Conservation (phyloP, 2,888 invertebrate genomes). For the Sylvicola cinctus region DNA sequence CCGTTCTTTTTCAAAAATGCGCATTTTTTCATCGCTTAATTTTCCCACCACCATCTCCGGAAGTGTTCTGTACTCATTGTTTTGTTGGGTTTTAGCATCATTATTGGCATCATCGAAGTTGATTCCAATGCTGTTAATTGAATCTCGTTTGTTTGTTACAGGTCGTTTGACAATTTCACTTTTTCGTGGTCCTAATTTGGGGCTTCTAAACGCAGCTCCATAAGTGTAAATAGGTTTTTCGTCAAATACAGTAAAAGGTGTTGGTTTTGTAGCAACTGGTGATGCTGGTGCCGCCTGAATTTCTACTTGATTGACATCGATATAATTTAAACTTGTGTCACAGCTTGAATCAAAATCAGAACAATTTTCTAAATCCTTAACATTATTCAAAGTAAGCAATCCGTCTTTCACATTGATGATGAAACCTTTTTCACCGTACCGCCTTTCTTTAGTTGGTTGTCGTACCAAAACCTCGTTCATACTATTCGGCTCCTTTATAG, state of each 20-base stretch:
- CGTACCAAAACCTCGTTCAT: background rate
- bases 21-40: too few species aligned
- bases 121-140: too few species aligned
- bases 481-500: background rate
- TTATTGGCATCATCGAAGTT: background rate
- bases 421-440: slow-evolving; percentile 24
- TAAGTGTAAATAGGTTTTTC: too few species aligned
- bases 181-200: too few species aligned
- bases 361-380: slow-evolving; percentile 22
- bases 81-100: background rate
- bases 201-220: too few species aligned
- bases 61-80: too few species aligned
- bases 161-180: too few species aligned
- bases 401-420: slow-evolving; percentile 21
- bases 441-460: slow-evolving; percentile 12
- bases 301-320: slow-evolving; percentile 15
- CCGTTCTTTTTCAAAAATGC: too few species aligned
- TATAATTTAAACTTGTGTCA: slow-evolving; percentile 24
- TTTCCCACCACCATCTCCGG: too few species aligned
- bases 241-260: background rate
- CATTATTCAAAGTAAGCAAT: slow-evolving; percentile 19
- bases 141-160: too few species aligned
- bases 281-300: background rate
- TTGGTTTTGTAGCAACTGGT: slow-evolving; percentile 4
- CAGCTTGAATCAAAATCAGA: slow-evolving; percentile 26